Evolutionary conservation across 2,888 invertebrate genomes (phyloP).

Genomic region (Amiota communis): DNA sequence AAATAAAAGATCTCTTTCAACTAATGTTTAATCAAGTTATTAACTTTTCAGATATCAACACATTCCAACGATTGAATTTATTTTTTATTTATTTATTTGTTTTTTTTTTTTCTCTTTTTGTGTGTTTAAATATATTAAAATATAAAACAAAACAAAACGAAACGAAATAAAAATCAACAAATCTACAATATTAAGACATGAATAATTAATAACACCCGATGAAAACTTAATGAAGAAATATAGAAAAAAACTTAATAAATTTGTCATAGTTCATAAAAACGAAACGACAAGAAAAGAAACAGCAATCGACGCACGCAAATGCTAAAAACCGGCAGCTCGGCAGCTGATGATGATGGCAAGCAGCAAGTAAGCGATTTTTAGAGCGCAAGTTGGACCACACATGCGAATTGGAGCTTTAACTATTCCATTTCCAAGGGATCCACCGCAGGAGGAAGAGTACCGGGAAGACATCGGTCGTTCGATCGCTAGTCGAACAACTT

Average conservation of each 20-base stretch:
- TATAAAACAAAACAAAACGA: slow-evolving; percentile 40
- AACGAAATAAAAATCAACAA: slow-evolving; percentile 15
- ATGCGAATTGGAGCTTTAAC: slow-evolving; percentile 13
- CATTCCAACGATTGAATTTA: slow-evolving; percentile 60
- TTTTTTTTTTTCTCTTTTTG: too few relatives aligned
- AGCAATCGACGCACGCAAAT: slow-evolving; percentile 36
- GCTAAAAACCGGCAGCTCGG: slow-evolving; percentile 60
- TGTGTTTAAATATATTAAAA: slow-evolving; percentile 54
- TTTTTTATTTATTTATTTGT: slow-evolving; percentile 43
- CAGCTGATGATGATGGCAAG: slow-evolving; percentile 24
- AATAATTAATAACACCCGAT: slow-evolving; percentile 67
- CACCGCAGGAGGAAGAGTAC: neutral
- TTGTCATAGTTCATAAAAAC: slow-evolving; percentile 63
- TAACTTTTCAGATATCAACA: slow-evolving; percentile 66
- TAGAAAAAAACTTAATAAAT: slow-evolving; percentile 62
- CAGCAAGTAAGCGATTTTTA: neutral
- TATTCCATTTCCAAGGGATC: neutral
- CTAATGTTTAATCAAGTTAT: slow-evolving; percentile 63
- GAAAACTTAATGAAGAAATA: slow-evolving; percentile 68
- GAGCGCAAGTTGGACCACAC: slow-evolving; percentile 13
- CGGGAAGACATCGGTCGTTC: neutral
- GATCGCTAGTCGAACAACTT: slow-evolving; percentile 13
- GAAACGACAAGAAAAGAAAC: neutral
- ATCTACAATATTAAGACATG: slow-evolving; percentile 64
- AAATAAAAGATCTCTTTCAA: slow-evolving; percentile 16